These are phyloP conservation scores for Volucella inanis DNA, from an alignment of 2,888 invertebrate genomes.

Conservation along the genomic window DNA sequence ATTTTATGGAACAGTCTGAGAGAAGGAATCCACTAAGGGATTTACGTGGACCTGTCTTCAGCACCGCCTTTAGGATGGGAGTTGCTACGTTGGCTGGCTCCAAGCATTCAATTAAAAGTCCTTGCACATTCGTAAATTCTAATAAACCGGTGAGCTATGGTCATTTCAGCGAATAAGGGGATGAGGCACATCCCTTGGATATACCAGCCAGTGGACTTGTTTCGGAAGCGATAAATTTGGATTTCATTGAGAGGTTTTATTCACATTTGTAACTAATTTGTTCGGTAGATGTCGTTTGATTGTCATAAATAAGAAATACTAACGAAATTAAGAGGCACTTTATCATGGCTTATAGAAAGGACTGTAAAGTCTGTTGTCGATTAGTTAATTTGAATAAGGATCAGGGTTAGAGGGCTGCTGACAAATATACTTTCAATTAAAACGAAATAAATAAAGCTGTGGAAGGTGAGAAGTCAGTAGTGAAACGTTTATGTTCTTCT, in stretches of 20 bases:
- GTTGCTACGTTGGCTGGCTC: slow-evolving; percentile 3
- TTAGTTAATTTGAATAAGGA: slow-evolving; percentile 57
- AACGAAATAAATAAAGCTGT: too few relatives aligned
- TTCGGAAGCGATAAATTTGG: slow-evolving; percentile 62
- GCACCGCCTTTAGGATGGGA: slow-evolving; percentile 13
- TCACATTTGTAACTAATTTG: slow-evolving; percentile 72
- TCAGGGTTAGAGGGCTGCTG: neutral
- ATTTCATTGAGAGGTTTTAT: slow-evolving; percentile 65
- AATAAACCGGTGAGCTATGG: slow-evolving; percentile 74
- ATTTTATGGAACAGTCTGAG: slow-evolving; percentile 66
- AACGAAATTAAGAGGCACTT: slow-evolving; percentile 66
- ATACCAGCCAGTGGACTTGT: slow-evolving; percentile 27
- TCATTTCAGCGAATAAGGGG: slow-evolving; percentile 19
- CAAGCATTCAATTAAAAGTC: slow-evolving; percentile 71
- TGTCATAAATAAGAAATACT: slow-evolving; percentile 64
- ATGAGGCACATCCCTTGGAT: slow-evolving; percentile 4
- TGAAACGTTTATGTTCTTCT: too few relatives aligned
- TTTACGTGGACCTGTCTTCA: slow-evolving; percentile 24
- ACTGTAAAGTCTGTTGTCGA: slow-evolving; percentile 61
- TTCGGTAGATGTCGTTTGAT: slow-evolving; percentile 67
- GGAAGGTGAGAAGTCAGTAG: too few relatives aligned
- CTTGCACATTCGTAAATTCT: slow-evolving; percentile 71
- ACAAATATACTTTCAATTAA: too few relatives aligned
- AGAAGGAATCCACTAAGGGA: slow-evolving; percentile 7
- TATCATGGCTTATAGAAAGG: slow-evolving; percentile 37